These are phyloP conservation scores for Fulica atra DNA, from an alignment of 2,113 vertebrate genomes.

Conservation along the genomic window DNA sequence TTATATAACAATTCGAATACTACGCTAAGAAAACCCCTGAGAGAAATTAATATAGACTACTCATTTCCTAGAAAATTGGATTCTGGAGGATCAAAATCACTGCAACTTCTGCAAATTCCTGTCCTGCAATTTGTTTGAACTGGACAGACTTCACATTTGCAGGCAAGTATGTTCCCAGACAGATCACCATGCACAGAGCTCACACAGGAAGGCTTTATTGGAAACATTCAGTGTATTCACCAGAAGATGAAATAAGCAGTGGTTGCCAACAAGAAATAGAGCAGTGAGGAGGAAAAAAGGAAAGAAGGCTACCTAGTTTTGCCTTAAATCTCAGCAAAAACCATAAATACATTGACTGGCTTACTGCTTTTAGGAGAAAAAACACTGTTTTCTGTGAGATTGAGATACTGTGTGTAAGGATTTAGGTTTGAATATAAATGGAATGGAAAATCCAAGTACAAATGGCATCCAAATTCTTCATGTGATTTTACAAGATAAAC, in stretches of 20 bases:
- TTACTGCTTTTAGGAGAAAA: background rate
- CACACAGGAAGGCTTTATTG: background rate
- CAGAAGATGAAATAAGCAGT: background rate
- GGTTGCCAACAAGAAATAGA: background rate
- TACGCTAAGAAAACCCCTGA: background rate
- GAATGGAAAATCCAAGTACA: background rate
- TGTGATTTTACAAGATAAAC: background rate
- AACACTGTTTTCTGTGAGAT: background rate
- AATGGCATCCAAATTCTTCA: background rate
- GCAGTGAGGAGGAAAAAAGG: background rate
- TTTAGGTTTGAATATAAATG: background rate
- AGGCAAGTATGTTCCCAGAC: background rate
- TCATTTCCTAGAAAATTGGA: background rate
- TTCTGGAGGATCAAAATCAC: background rate
- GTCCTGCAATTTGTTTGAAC: background rate
- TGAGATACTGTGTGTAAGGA: background rate
- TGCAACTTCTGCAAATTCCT: background rate
- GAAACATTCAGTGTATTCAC: background rate
- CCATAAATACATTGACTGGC: background rate
- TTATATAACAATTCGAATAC: background rate
- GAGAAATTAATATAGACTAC: background rate
- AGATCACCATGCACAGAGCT: accelerated
- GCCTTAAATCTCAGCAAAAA: background rate
- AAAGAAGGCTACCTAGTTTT: background rate
- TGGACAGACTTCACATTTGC: background rate